Base-by-base conservation (phyloP, 2,888 invertebrate genomes). In the Acronicta psi region DNA sequence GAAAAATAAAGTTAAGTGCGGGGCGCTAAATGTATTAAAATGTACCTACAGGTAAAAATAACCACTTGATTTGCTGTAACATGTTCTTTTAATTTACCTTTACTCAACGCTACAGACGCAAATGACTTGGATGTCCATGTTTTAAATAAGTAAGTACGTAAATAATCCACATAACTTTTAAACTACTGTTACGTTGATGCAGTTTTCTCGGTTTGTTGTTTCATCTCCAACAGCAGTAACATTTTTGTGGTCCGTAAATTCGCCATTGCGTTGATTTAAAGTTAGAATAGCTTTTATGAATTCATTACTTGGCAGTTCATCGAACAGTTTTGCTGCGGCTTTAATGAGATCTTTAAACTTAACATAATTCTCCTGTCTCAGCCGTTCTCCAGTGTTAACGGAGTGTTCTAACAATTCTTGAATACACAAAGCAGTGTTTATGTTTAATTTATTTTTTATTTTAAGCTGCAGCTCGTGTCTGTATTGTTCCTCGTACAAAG, bases 401-500 rank as follows among this genome's bases (percentile, higher is more conserved):
- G 25, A n/a, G 10, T 51, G 51, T 10, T 41, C 36, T 9, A 45
- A 41, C 7, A 34, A 11, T 1, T 51, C 45, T 11, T 51, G 57
- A 1, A 57, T 41, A n/a, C 31, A 41, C 14, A 57, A n/a, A n/a
- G 3, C 34, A n/a, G n/a, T 34, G 6, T 4, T 7, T 34, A 34
- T n/a, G 34, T 34, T 34, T 6, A 34, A n/a, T n/a, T 34, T 34
- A 34, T n/a, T 34, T 34, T 34, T 34, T 34, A 34, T 34, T 34
- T 6, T 13, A 34, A 34, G 34, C 2, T 34, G 34, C 34, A 34
- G 5, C 34, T 34, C 34, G 6, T 34, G n/a, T 34, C 13, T 34
- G 6, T 6, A 6, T n/a, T 34, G n/a, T 34, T n/a, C 7, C 34
- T 69, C 55, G 41, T 60, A 60, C 11, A 53, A 45, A 23, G 41